Evolutionary conservation across 2,797 vertebrate genomes (phyloP), one percentile per base, ranked within the genome.

Genomic region (Linurgus olivaceus): DNA sequence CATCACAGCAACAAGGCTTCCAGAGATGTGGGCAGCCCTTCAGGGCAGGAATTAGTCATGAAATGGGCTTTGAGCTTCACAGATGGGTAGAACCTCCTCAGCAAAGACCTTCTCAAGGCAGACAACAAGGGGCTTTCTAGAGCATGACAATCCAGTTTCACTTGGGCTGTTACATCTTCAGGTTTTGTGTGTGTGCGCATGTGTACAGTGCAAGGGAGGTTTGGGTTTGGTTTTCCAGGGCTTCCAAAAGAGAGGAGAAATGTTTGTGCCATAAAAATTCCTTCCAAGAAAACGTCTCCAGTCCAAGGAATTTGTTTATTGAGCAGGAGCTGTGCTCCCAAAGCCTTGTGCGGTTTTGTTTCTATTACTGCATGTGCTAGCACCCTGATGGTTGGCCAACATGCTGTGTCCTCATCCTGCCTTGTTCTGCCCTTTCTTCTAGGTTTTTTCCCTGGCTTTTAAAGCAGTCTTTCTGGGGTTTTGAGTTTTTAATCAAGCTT

Each of bases 271-370:
- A 2, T 72, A 47, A 42, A 44, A 70, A 77, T n/a, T 47, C n/a
- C 35, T 95, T 75, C 58, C n/a, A 91, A 73, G 92, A 89, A 90
- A 85, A 38, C 26, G 29, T 52, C 35, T 92, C 5, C 17, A 74
- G 23, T 61, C 52, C 10, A 40, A 75, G 54, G 50, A 84, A 75
- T 86, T 88, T 77, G 31, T 61, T 62, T 77, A 50, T 13, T 38
- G 38, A 77, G 61, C 26, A 65, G 66, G 15, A 83, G 13, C 62
- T 85, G 21, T 54, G 40, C 33, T 77, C 31, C 58, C 38, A 65
- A 88, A 88, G 33, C 42, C 62, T 35, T 75, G 42, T 54, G 66
- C 1, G 7, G 14, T 48, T 92, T 88, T 93, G 24, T 67, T 92
- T 74, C 73, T 83, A 1, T 83, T 95, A 59, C 40, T 3, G 2